A percentile compares a stretch with the other conserved stretches of the same genome.
phyloP scores from a whole-genome alignment of 2,113 vertebrate genomes.

The Leptodactylus fuscus region DNA sequence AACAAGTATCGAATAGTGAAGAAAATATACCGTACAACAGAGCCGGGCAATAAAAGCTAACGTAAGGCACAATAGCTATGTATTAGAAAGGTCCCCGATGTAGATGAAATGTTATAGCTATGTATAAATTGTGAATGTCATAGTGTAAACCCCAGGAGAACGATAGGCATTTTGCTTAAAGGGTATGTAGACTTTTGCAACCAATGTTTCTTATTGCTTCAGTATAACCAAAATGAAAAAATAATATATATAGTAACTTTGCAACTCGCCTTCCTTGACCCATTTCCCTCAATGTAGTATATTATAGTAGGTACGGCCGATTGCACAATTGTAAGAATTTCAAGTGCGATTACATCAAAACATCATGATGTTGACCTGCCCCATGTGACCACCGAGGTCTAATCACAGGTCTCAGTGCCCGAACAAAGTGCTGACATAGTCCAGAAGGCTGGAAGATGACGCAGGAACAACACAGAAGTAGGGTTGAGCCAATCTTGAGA shows the following conservation, averaged over 20 bases:
- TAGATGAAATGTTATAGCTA: not conserved
- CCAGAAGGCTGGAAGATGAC: too few species aligned
- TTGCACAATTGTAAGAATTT: too few species aligned
- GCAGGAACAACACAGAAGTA: too few species aligned
- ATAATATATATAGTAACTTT: too few species aligned
- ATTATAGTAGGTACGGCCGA: too few species aligned
- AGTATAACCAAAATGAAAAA: not conserved
- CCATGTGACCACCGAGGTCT: too few species aligned
- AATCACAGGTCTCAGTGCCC: too few species aligned
- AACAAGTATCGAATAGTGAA: slow-evolving; percentile 17
- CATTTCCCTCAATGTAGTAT: too few species aligned
- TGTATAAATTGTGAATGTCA: not conserved
- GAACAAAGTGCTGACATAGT: too few species aligned
- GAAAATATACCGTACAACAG: not conserved
- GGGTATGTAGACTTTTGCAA: not conserved
- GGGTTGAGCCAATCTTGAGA: too few species aligned
- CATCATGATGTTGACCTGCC: too few species aligned
- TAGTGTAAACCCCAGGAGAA: not conserved
- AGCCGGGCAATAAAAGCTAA: not conserved
- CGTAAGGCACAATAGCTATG: not conserved
- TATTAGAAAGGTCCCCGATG: not conserved
- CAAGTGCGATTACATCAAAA: too few species aligned
- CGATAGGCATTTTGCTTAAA: not conserved
- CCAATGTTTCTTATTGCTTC: not conserved
- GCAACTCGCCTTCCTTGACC: not conserved